Conservation (phyloP, 1,140 invertebrate genomes). For the Oreohelix idahoensis region DNA sequence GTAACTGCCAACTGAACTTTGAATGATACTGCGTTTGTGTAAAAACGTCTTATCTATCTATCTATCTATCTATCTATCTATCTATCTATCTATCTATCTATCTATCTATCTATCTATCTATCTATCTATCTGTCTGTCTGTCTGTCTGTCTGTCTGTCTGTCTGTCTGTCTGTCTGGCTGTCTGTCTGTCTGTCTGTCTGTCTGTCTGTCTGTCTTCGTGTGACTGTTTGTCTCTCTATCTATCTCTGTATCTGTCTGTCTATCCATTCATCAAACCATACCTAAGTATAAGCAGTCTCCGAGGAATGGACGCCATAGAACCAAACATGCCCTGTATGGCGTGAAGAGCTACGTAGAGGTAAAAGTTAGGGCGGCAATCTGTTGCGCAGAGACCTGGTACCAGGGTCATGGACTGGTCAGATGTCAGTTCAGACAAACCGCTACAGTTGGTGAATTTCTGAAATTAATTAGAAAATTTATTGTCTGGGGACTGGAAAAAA, state of each 20-base stretch:
- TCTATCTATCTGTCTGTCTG: not conserved
- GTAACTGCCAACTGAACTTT: no score
- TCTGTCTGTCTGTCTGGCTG: not conserved
- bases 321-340: not conserved
- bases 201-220: not conserved
- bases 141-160: not conserved
- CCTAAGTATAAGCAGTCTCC: conserved; percentile 21
- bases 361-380: not conserved
- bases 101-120: not conserved
- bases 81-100: not conserved
- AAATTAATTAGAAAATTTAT: no score
- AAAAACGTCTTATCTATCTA: no score
- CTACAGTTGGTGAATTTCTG: conserved; percentile 4
- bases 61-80: not conserved
- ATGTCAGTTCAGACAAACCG: not conserved
- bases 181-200: not conserved
- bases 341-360: conserved; percentile 13
- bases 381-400: conserved; percentile 13
- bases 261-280: not conserved
- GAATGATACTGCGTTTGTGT: no score
- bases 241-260: not conserved
- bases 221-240: no score
- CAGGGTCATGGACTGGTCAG: not conserved
- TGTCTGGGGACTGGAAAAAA: no score
- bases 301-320: not conserved